phyloP scores from a whole-genome alignment of 2,113 vertebrate species.

The Oryzias curvinotus region DNA sequence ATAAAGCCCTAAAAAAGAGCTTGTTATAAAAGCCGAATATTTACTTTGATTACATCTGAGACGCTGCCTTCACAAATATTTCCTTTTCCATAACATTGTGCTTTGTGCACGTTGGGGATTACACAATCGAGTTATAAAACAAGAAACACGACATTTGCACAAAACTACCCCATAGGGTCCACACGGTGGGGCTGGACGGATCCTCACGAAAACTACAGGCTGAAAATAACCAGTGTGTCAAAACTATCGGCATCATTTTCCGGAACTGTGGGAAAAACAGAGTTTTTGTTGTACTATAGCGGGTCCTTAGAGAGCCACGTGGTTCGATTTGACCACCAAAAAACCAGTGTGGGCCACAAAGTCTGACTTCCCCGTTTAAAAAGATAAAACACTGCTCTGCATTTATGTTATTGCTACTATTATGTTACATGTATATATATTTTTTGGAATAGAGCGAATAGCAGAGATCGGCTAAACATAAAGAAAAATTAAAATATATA shows the following conservation, averaged over 20 bases:
- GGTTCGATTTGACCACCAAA: no score
- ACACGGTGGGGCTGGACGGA: constrained; percentile 1
- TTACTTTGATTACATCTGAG: constrained; percentile 12
- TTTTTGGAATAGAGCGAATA: no score
- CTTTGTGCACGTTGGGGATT: constrained; percentile 19
- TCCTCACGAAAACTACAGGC: constrained; percentile 6
- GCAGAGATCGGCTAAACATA: no score
- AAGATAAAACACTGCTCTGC: no score
- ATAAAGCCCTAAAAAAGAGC: constrained; percentile 15
- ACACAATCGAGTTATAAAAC: constrained; percentile 33
- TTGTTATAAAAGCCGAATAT: constrained; percentile 5
- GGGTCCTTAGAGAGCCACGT: no score
- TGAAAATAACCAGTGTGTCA: background rate
- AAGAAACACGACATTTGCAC: constrained; percentile 16
- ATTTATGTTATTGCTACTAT: no score
- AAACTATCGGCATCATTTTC: background rate
- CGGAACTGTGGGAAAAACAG: background rate
- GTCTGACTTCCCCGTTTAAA: no score
- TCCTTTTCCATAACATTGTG: constrained; percentile 30
- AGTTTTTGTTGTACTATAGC: no score
- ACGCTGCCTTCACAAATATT: constrained; percentile 7
- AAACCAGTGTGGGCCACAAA: no score
- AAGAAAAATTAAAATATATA: no score
- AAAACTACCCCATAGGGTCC: constrained; percentile 8
- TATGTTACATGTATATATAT: no score